Evolutionary conservation across 2,113 vertebrate genomes (phyloP), one percentile per base, ranked within the genome.

Genomic region (Dipodomys stephensi): DNA sequence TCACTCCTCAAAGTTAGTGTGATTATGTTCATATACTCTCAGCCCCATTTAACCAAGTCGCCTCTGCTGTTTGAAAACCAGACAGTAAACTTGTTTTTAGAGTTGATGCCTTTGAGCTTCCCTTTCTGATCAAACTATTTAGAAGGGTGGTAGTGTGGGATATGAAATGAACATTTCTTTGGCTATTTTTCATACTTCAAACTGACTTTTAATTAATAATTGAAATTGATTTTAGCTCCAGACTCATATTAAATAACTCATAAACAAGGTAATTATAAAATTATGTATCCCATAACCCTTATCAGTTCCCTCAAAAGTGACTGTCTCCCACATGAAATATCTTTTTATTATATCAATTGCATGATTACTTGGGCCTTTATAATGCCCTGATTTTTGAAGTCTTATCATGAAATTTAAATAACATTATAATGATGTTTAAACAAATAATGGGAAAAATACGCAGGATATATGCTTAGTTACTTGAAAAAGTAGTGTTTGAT

Each of bases 141-240:
- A 30, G 62, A 9, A 80, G 8, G n/a, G 62, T 86, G 18, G 60
- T 62, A 28, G 25, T 39, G n/a, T 83, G 28, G 93, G 27, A 72
- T 81, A 28, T 57, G 15, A 90, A 90, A 68, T 87, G 78, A 85
- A 27, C 23, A 78, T 57, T 91, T 65, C 83, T 78, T 88, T 79
- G 15, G 2, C 39, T 46, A 46, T 83, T 94, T 95, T 95, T 85
- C 18, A 72, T 22, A 85, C 85, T 93, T 91, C 22, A 88, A 23
- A 15, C 1, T 81, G 32, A 57, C 53, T 18, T 12, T 83, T 87
- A 72, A 85, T 27, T 87, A 72, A 85, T 27, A 85, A 12, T 81
- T 62, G 72, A 82, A 91, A n/a, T 25, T 62, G 28, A 60, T 86
- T 92, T 82, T 89, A 93, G 49, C 44, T 82, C 18, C 22, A 27